Percentiles rank a stretch among this genome's conserved stretches.
Evolutionary conservation across 1,140 invertebrate genomes (phyloP).

Genomic region (Drosophila asahinai): DNA sequence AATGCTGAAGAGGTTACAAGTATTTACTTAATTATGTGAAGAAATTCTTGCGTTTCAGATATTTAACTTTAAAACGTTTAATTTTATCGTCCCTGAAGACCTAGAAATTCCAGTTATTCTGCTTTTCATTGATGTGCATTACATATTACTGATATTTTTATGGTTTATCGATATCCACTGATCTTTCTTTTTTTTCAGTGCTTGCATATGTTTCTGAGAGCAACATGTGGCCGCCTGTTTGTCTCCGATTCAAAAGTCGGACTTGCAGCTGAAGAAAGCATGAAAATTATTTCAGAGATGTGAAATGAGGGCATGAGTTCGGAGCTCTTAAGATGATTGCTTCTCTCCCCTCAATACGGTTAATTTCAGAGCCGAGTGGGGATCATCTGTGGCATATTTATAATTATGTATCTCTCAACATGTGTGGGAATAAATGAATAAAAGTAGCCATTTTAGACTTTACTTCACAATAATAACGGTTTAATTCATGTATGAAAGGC

Average conservation of each 20-base stretch:
- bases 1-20: background rate
- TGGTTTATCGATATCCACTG: too few species aligned
- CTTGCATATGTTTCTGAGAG: slow-evolving; percentile 6
- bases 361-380: slow-evolving; percentile 26
- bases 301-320: slow-evolving; percentile 50
- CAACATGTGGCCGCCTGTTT: slow-evolving; percentile 42
- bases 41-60: too few species aligned
- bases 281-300: slow-evolving; percentile 35
- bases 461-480: background rate
- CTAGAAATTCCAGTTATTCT: too few species aligned
- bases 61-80: too few species aligned
- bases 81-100: too few species aligned
- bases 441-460: background rate
- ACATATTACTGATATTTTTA: background rate
- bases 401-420: slow-evolving; percentile 11
- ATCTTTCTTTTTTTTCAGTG: slow-evolving; percentile 15
- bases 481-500: background rate
- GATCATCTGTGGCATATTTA: slow-evolving; percentile 10
- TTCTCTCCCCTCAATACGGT: slow-evolving; percentile 21
- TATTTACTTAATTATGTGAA: too few species aligned
- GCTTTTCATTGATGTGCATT: too few species aligned
- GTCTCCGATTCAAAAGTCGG: slow-evolving; percentile 24
- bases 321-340: slow-evolving; percentile 33
- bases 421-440: slow-evolving; percentile 3
- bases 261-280: slow-evolving; percentile 41